A percentile compares a stretch with the other conserved stretches of the same genome.
Conservation (phyloP, 2,797 vertebrate species). For the Phoeniculus purpureus region DNA sequence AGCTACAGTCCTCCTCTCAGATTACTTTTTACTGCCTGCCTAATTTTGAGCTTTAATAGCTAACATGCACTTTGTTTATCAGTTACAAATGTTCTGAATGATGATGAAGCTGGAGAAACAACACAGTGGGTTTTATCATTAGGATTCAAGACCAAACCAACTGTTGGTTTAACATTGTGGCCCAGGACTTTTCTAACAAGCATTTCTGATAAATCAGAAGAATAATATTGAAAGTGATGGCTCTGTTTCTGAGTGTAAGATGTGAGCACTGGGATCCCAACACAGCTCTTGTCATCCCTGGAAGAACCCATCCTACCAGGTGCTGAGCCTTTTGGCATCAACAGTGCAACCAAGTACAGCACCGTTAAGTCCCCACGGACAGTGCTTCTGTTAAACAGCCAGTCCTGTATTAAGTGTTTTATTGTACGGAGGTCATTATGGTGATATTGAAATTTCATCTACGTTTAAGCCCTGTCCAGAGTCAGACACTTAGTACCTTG, state of each 20-base stretch:
- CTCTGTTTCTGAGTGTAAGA: neutral
- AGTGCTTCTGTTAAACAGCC: neutral
- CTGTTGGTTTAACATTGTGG: neutral
- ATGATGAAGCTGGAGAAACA: conserved; percentile 46
- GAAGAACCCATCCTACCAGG: neutral
- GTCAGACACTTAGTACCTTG: neutral
- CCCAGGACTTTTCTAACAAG: neutral
- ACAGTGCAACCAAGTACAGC: neutral
- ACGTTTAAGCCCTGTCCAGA: neutral
- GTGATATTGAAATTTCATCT: neutral
- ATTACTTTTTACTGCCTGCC: conserved; percentile 74
- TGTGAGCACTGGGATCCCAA: neutral
- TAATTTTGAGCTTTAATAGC: conserved; percentile 69
- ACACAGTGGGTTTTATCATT: neutral
- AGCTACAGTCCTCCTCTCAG: conserved; percentile 67
- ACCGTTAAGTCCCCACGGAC: accelerated
- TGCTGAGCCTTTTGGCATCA: neutral
- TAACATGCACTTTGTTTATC: conserved; percentile 76
- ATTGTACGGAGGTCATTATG: neutral
- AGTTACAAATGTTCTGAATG: conserved; percentile 70
- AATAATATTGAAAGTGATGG: neutral
- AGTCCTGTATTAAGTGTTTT: neutral
- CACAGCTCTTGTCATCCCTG: neutral
- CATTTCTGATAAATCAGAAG: neutral
- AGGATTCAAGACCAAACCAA: neutral